Evolutionary conservation across 2,888 invertebrate species (phyloP).

Genomic region (Apamea epomidion): DNA sequence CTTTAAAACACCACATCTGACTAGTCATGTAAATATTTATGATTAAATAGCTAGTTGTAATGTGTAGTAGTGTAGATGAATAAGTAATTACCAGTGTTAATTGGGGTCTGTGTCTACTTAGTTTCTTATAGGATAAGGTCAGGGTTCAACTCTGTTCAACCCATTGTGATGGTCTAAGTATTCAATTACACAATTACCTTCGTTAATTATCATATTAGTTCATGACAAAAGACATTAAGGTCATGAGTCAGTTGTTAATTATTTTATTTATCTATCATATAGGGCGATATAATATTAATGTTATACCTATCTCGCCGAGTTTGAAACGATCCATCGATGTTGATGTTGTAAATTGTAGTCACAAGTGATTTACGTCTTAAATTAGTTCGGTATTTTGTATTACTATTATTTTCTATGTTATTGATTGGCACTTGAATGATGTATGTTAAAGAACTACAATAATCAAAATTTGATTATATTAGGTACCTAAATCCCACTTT

Average conservation of each 20-base stretch:
- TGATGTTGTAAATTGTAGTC: slow-evolving; percentile 48
- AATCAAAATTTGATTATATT: slow-evolving; percentile 49
- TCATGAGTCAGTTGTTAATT: slow-evolving; percentile 36
- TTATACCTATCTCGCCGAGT: slow-evolving; percentile 10
- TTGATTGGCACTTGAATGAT: slow-evolving; percentile 58
- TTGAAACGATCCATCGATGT: slow-evolving; percentile 34
- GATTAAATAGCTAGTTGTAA: slow-evolving; percentile 60
- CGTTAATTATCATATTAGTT: slow-evolving; percentile 54
- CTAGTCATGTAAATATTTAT: slow-evolving; percentile 74
- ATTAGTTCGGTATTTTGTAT: slow-evolving; percentile 57
- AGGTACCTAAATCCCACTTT: slow-evolving; percentile 42
- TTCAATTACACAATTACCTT: slow-evolving; percentile 62
- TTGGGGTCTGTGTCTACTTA: slow-evolving; percentile 56
- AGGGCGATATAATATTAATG: slow-evolving; percentile 23
- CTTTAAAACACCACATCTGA: slow-evolving; percentile 68
- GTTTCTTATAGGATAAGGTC: slow-evolving; percentile 62
- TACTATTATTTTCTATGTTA: slow-evolving; percentile 54
- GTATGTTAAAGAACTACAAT: slow-evolving; percentile 48
- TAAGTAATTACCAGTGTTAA: slow-evolving; percentile 59
- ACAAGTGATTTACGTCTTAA: slow-evolving; percentile 51
- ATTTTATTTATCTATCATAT: slow-evolving; percentile 21
- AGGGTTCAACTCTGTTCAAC: slow-evolving; percentile 60
- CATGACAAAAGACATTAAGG: slow-evolving; percentile 55
- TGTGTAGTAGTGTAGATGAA: slow-evolving; percentile 60
- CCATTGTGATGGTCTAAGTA: slow-evolving; percentile 60